A percentile compares a stretch with the other conserved stretches of the same genome.
phyloP scores from a whole-genome alignment of 1,140 invertebrate genomes.

The Leptonema lineaticorne region DNA sequence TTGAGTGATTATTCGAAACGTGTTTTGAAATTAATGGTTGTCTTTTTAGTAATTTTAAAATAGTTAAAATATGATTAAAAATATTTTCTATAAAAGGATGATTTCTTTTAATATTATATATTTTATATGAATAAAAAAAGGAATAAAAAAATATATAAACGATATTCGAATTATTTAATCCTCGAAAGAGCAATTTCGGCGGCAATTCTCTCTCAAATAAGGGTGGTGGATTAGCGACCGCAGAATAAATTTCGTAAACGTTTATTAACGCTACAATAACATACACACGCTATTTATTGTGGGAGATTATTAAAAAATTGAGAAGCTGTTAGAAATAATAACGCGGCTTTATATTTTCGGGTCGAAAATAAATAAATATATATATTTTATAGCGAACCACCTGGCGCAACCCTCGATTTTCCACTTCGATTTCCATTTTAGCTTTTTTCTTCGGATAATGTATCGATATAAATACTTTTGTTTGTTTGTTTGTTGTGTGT shows the following conservation, averaged over 20 bases:
- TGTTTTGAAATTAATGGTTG: too few species aligned
- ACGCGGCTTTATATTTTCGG: constrained; percentile 12
- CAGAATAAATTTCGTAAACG: constrained; percentile 7
- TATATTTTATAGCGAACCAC: constrained; percentile 40
- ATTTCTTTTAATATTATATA: too few species aligned
- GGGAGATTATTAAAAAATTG: constrained; percentile 27
- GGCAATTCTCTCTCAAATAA: neutral
- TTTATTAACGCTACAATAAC: constrained; percentile 18
- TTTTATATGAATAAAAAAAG: too few species aligned
- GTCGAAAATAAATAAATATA: constrained; percentile 24
- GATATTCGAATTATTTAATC: constrained; percentile 7
- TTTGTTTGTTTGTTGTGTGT: too few species aligned
- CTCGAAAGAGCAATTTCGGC: neutral
- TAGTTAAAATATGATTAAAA: too few species aligned
- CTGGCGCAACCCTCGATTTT: constrained; percentile 31
- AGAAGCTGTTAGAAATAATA: constrained; percentile 26
- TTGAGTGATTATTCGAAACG: too few species aligned
- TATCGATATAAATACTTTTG: too few species aligned
- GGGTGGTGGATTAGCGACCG: constrained; percentile 11
- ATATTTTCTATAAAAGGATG: too few species aligned
- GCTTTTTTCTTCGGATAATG: too few species aligned
- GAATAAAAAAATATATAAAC: too few species aligned
- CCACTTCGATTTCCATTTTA: constrained; percentile 14
- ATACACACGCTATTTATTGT: constrained; percentile 7
- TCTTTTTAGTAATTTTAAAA: too few species aligned